A percentile compares a stretch with the other conserved stretches of the same genome.
phyloP scores from a whole-genome alignment of 2,797 vertebrate species.

The Peromyscus attwateri region DNA sequence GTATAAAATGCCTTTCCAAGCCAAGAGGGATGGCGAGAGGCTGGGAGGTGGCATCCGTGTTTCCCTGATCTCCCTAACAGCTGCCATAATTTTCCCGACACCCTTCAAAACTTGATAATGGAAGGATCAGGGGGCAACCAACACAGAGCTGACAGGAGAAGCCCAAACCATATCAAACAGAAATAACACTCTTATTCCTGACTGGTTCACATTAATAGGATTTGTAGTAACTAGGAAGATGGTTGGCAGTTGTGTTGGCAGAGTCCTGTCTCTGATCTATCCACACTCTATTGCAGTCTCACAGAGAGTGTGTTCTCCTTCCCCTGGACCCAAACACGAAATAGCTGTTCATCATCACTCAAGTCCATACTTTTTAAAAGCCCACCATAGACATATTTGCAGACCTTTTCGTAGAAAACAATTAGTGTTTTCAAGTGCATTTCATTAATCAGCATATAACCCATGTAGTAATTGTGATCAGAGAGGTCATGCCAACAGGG shows the following conservation, averaged over 20 bases:
- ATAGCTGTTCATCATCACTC: conserved; percentile 21
- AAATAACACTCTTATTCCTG: conserved; percentile 85
- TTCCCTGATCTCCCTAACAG: conserved; percentile 76
- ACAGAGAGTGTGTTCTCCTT: conserved; percentile 8
- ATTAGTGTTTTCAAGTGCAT: background rate
- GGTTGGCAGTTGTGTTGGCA: conserved; percentile 72
- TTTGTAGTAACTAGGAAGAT: conserved; percentile 80
- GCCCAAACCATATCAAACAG: conserved; percentile 76
- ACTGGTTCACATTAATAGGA: conserved; percentile 85
- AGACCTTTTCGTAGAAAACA: conserved; percentile 45
- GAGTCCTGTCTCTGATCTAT: conserved; percentile 13
- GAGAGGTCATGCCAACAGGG: conserved; percentile 13
- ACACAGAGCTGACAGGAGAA: conserved; percentile 75
- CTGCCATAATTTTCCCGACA: conserved; percentile 76
- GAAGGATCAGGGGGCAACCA: conserved; percentile 72
- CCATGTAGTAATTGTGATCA: conserved; percentile 24
- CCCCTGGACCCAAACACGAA: conserved; percentile 34
- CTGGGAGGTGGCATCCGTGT: conserved; percentile 79
- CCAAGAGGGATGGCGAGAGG: conserved; percentile 72
- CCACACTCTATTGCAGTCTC: background rate
- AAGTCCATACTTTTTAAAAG: conserved; percentile 53
- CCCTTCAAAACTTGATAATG: conserved; percentile 80
- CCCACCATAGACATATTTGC: background rate
- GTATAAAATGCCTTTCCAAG: conserved; percentile 78
- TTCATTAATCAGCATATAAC: conserved; percentile 11